Evolutionary conservation across 2,888 invertebrate genomes (phyloP), one percentile per base, ranked within the genome.

Genomic region (Keiferia lycopersicella): DNA sequence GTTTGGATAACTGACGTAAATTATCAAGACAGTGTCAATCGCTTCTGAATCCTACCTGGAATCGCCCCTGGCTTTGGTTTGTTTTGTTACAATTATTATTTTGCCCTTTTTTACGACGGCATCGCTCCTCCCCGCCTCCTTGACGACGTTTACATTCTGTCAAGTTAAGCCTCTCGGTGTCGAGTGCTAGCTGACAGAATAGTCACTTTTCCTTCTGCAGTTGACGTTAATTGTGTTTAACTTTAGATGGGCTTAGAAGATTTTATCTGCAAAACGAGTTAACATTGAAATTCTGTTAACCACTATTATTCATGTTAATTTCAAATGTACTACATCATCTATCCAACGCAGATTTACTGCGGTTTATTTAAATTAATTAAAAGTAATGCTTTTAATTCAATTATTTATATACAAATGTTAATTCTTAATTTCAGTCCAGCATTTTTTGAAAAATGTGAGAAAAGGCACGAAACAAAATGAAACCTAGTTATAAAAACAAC

Each of bases 71-170:
- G 26, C 12, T 16, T n/a, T 26, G 22, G 26, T 7, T 16, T n/a
- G 75, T 77, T 76, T 75, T 75, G 78, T 81, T 81, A 72, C 83
- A 83, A 84, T 85, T 84, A 84, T 82, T 81, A 77, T 79, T 81
- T 81, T 83, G 79, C 79, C 79, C 78, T 82, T 86, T 86, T 84
- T 82, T 80, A 80, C 64, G 61, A 62, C 71, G 56, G n/a, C 22
- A 75, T 74, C 76, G 76, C 73, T 74, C 80, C 81, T 78, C 79
- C 80, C 81, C 73, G 79, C 82, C 79, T 80, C 75, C 71, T 77
- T 75, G 73, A 73, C 75, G 73, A 73, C 78, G 81, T 84, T 83
- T 84, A 84, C 81, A 82, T 82, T 83, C 77, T 81, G 81, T 83
- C 81, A 83, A 82, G 80, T 80, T 82, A 83, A 84, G 77, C 79